A percentile compares a stretch with the other conserved stretches of the same genome.
phyloP scores from a whole-genome alignment of 2,113 vertebrate species.

The Ciconia boyciana region DNA sequence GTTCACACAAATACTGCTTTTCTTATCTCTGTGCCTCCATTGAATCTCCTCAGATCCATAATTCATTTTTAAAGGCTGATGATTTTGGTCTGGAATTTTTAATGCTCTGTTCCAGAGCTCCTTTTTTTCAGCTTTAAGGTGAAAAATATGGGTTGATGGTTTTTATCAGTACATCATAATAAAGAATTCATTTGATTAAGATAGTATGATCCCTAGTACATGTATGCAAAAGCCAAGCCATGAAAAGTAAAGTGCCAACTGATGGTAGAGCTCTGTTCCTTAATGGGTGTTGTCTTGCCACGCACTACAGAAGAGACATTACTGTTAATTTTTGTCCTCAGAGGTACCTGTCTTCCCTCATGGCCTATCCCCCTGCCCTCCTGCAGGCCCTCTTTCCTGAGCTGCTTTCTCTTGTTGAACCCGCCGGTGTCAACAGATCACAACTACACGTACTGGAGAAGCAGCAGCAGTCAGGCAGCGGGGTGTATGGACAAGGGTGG shows the following conservation, averaged over 20 bases:
- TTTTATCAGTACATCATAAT: background rate
- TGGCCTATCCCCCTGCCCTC: background rate
- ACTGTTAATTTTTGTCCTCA: background rate
- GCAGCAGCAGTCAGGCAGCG: background rate
- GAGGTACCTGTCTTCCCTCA: background rate
- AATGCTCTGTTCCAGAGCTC: background rate
- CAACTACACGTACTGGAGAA: accelerated
- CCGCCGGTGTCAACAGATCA: background rate
- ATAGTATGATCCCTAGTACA: background rate
- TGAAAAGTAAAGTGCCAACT: background rate
- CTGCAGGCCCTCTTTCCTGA: background rate
- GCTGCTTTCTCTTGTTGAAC: background rate
- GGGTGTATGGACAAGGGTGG: too few species aligned
- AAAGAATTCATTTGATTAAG: background rate
- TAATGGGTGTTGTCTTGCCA: background rate
- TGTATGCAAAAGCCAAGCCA: background rate
- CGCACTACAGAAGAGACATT: background rate
- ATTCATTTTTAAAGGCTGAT: background rate
- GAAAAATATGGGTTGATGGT: background rate
- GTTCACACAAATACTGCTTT: background rate
- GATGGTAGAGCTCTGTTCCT: background rate
- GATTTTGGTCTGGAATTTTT: background rate
- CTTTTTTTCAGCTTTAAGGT: background rate
- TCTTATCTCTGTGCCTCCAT: background rate
- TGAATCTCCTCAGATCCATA: background rate